Percentiles rank a stretch among this genome's conserved stretches.
Conservation (phyloP, 2,888 invertebrate species). For the Ectropis crepuscularia region DNA sequence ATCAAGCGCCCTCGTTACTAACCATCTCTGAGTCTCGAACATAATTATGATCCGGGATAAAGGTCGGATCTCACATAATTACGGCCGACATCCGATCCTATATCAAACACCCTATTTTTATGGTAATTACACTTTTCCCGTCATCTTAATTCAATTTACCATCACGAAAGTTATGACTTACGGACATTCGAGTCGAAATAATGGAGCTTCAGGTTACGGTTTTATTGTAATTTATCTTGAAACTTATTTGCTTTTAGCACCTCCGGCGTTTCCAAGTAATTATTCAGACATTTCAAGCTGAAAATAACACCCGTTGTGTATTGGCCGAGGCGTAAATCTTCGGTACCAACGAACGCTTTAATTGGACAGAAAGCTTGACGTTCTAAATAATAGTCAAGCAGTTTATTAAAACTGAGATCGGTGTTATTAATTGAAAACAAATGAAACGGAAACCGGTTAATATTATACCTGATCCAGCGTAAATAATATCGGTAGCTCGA, state of each 20-base stretch:
- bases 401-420: conserved; percentile 32
- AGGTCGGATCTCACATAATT: conserved; percentile 62
- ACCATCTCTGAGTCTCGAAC: conserved; percentile 43
- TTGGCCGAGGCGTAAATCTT: conserved; percentile 52
- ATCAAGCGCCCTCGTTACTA: conserved; percentile 34
- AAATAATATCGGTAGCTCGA: conserved; percentile 8
- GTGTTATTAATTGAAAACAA: conserved; percentile 27
- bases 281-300: conserved; percentile 51
- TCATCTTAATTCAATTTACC: conserved; percentile 75
- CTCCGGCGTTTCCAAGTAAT: conserved; percentile 51
- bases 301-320: conserved; percentile 51
- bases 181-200: conserved; percentile 54
- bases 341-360: conserved; percentile 29
- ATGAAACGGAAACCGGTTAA: conserved; percentile 26
- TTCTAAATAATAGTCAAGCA: conserved; percentile 35
- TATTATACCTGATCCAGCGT: conserved; percentile 10
- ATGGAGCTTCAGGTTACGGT: conserved; percentile 57
- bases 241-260: conserved; percentile 60
- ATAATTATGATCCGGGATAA: conserved; percentile 67
- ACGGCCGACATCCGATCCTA: conserved; percentile 47
- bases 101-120: conserved; percentile 67
- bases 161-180: conserved; percentile 60
- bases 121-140: conserved; percentile 77
- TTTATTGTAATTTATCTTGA: conserved; percentile 62
- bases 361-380: conserved; percentile 41